Evolutionary conservation across 2,888 invertebrate genomes (phyloP), one percentile per base, ranked within the genome.

Genomic region (Lithophane leautieri): DNA sequence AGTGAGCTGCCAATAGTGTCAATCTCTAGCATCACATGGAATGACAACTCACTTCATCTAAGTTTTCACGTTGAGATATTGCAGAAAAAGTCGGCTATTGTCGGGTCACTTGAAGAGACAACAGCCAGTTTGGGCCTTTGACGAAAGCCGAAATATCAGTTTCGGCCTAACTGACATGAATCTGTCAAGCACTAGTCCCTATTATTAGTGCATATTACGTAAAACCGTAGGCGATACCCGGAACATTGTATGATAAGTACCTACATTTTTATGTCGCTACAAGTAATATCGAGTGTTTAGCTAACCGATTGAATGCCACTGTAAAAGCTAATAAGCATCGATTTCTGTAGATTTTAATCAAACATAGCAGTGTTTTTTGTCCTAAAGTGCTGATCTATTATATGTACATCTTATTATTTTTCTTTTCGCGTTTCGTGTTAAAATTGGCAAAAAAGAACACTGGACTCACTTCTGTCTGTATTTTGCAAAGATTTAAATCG

Each of bases 241-340:
- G 28, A 52, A 73, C 73, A 79, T 70, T 70, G 74, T 68, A 60
- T 65, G 60, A 66, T 70, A 74, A 81, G 34, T 73, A 79, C n/a
- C n/a, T n/a, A n/a, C 16, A 34, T 70, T 70, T 73, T 83, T 79
- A 44, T 56, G 52, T 54, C 4, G 28, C 12, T 12, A 11, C 61
- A 25, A 60, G 40, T 77, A 47, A 50, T 56, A 69, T 40, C 58
- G 14, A 69, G 77, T 71, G 28, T 42, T 66, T 50, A 6, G 8
- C 19, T 58, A 76, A 42, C 66, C 28, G 19, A 58, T 40, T 22
- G n/a, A 52, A 63, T 28, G 40, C 14, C 14, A 44, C 14, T 44
- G 54, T 60, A 42, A 34, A 34, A 42, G 4, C 25, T 60, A 62
- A 56, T 34, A 56, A 34, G 47, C 19, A 50, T 3, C 11, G n/a